These are phyloP conservation scores for Pachliopta kotzebuea DNA, from an alignment of 2,888 invertebrate genomes.

Conservation along the genomic window DNA sequence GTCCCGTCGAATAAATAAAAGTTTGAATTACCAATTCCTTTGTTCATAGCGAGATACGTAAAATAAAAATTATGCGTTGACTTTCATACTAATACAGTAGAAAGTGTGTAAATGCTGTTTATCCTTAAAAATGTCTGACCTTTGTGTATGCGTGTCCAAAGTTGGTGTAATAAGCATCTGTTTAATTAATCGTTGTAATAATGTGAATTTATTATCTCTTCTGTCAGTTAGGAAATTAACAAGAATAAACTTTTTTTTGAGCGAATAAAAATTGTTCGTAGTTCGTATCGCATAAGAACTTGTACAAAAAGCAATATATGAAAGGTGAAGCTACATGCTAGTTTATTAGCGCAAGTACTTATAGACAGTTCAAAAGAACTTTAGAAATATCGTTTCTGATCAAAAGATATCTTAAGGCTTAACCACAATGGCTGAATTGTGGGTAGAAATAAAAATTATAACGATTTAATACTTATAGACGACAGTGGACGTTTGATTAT, in stretches of 20 bases:
- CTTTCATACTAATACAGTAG: too few species aligned
- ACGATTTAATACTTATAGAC: too few species aligned
- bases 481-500: too few species aligned
- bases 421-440: too few species aligned
- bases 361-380: neutral
- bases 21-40: too few species aligned
- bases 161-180: too few species aligned
- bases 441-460: too few species aligned
- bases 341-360: neutral
- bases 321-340: neutral
- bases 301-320: neutral
- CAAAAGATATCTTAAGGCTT: too few species aligned
- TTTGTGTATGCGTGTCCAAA: neutral
- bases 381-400: neutral
- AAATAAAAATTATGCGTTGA: too few species aligned
- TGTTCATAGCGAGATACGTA: too few species aligned
- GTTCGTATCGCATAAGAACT: neutral
- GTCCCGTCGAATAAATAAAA: too few species aligned
- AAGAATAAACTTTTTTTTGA: neutral
- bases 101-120: too few species aligned
- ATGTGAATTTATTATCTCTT: constrained; percentile 1
- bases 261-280: neutral
- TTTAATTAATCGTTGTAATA: neutral
- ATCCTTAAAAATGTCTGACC: neutral
- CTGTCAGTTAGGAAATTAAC: neutral